A percentile compares a stretch with the other conserved stretches of the same genome.
These are phyloP conservation scores for Otis tarda DNA, from an alignment of 2,113 vertebrate genomes.

Conservation along the genomic window DNA sequence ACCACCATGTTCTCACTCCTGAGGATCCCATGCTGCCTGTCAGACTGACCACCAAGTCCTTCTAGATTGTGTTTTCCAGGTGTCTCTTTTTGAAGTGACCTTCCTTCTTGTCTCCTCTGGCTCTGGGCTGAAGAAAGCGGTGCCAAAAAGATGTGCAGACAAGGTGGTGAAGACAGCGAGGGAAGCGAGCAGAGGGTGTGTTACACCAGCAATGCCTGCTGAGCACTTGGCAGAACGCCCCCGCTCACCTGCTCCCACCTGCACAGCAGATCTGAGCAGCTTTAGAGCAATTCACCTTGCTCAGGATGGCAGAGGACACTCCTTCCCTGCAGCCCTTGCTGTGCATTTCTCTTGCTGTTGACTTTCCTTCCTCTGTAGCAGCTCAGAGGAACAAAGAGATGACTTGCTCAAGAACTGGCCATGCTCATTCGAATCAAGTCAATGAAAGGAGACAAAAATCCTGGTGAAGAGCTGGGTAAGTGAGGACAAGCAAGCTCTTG, in stretches of 20 bases:
- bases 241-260: neutral
- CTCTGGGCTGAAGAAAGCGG: neutral
- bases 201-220: neutral
- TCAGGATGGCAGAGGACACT: neutral
- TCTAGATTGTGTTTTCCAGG: neutral
- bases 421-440: neutral
- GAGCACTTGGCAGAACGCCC: neutral
- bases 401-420: neutral
- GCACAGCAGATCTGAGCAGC: neutral
- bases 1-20: neutral
- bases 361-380: neutral
- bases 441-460: neutral
- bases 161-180: neutral
- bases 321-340: neutral
- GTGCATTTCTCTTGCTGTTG: neutral
- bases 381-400: neutral
- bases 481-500: neutral
- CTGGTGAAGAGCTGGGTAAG: neutral
- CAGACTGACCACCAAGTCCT: neutral
- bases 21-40: rapidly evolving
- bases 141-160: constrained; percentile 17
- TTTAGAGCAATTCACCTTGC: neutral
- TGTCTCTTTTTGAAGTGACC: neutral
- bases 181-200: neutral
- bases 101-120: constrained; percentile 12